Conservation (phyloP, 2,113 vertebrate species). For the Rutilus rutilus region DNA sequence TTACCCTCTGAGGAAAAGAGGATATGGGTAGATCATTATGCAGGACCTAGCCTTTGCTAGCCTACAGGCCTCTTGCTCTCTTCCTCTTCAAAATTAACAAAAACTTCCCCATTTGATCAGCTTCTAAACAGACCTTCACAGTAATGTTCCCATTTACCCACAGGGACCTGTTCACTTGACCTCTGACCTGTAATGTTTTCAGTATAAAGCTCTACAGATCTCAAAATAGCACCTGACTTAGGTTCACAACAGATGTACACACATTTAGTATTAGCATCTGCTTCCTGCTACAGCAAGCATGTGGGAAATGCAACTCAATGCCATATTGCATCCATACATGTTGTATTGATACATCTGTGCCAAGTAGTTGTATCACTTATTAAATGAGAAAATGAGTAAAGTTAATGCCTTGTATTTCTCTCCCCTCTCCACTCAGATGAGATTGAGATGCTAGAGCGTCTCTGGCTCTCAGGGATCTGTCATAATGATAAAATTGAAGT, state of each 20-base stretch:
- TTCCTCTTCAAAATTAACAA: slow-evolving; percentile 21
- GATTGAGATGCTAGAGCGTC: slow-evolving; percentile 89
- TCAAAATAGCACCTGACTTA: slow-evolving; percentile 6
- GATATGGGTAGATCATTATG: slow-evolving; percentile 18
- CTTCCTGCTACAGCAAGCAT: background rate
- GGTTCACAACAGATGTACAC: background rate
- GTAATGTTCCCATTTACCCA: background rate
- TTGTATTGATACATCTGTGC: slow-evolving; percentile 26
- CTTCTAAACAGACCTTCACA: slow-evolving; percentile 19
- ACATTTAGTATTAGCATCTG: background rate
- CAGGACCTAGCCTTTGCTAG: slow-evolving; percentile 21
- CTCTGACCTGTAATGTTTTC: background rate
- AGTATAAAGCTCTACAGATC: background rate
- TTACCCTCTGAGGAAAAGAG: slow-evolving; percentile 47
- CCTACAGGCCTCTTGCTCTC: slow-evolving; percentile 46
- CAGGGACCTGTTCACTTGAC: background rate
- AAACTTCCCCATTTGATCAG: slow-evolving; percentile 1
- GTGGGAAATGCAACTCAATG: background rate
- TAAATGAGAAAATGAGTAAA: background rate
- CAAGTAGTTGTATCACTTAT: slow-evolving; percentile 2
- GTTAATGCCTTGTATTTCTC: slow-evolving; percentile 15
- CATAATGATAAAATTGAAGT: slow-evolving; percentile 93
- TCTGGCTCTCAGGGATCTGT: slow-evolving; percentile 90
- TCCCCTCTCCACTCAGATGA: slow-evolving; percentile 76
- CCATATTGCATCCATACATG: slow-evolving; percentile 30